Evolutionary conservation across 2,888 invertebrate species (phyloP).

Genomic region (Junonia oenone): DNA sequence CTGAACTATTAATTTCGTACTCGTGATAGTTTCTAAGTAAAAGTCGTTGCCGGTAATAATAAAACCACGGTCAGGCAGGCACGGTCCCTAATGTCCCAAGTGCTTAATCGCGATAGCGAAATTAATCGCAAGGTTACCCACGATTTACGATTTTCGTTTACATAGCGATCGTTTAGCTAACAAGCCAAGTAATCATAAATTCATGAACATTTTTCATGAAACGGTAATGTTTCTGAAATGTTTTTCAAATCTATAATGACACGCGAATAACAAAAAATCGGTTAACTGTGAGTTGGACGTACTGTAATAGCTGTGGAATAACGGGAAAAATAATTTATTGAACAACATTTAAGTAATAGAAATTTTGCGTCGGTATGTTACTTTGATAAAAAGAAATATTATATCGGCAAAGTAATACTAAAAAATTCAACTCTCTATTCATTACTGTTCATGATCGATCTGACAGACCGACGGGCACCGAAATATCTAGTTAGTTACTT

Average conservation of each 20-base stretch:
- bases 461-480: no score
- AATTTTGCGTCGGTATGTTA: no score
- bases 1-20: no score
- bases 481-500: no score
- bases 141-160: conserved; percentile 16
- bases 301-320: no score
- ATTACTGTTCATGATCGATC: no score
- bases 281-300: not conserved
- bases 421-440: no score
- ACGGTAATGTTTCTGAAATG: not conserved
- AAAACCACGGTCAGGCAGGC: conserved; percentile 26
- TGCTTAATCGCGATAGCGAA: not conserved
- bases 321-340: no score
- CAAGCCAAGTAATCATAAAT: conserved; percentile 1
- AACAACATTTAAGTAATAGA: no score
- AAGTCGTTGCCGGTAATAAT: not conserved
- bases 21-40: not conserved
- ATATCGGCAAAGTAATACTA: no score
- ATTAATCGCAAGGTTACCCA: conserved; percentile 12
- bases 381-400: no score
- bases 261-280: not conserved
- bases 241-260: not conserved
- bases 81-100: conserved; percentile 25
- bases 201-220: not conserved
- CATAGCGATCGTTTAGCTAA: not conserved